Evolutionary conservation across 1,140 invertebrate genomes (phyloP).

Genomic region (Lasaia peninsularis): DNA sequence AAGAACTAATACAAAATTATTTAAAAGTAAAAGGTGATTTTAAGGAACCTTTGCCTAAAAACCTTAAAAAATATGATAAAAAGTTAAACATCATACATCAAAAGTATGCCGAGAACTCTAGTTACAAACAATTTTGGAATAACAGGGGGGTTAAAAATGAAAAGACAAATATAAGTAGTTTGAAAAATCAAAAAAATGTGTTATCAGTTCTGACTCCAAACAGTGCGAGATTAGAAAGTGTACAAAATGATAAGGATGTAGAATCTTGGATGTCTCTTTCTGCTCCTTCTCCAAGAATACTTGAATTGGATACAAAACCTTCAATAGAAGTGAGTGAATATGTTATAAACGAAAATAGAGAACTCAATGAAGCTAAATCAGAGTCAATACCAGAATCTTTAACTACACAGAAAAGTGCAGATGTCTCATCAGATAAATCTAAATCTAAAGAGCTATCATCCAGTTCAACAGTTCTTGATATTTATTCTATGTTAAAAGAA

Average conservation of each 20-base stretch:
- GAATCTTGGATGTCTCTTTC: conserved; percentile 75
- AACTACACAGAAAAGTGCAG: background rate
- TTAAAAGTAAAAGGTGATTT: conserved; percentile 65
- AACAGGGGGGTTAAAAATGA: conserved; percentile 39
- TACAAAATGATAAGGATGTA: conserved; percentile 71
- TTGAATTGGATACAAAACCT: conserved; percentile 38
- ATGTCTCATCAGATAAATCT: background rate
- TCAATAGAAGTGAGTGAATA: background rate
- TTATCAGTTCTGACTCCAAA: conserved; percentile 40
- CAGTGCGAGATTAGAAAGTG: conserved; percentile 58
- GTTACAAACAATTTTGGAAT: conserved; percentile 55
- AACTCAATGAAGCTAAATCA: background rate
- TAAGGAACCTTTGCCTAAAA: conserved; percentile 43
- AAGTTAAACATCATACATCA: conserved; percentile 39
- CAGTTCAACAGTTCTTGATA: conserved; percentile 67
- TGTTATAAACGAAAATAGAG: background rate
- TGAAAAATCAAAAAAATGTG: conserved; percentile 46
- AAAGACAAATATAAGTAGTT: conserved; percentile 35
- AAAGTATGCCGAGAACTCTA: conserved; percentile 37
- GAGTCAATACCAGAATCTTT: background rate
- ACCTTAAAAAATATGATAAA: conserved; percentile 46
- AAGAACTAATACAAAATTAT: conserved; percentile 67
- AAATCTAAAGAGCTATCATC: conserved; percentile 44
- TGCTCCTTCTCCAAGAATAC: conserved; percentile 49
- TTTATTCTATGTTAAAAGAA: conserved; percentile 74